phyloP scores from a whole-genome alignment of 2,113 vertebrate genomes.

The Triplophysa tibetana region DNA sequence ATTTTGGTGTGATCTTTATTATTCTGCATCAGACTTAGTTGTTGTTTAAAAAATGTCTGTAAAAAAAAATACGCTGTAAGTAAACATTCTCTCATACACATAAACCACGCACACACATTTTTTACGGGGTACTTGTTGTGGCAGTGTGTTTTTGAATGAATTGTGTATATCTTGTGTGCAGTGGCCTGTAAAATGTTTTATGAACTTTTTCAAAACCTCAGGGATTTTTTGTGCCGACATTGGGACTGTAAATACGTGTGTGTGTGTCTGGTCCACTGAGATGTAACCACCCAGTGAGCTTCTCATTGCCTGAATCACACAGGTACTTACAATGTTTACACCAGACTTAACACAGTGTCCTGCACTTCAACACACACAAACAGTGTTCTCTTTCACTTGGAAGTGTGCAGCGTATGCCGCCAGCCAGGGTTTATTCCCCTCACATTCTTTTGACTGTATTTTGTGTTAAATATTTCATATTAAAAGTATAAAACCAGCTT shows the following conservation, averaged over 20 bases:
- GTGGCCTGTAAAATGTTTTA: slow-evolving; percentile 44
- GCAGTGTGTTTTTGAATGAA: slow-evolving; percentile 19
- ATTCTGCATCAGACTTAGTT: too few species aligned
- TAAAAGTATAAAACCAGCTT: neutral
- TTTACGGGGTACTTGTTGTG: slow-evolving; percentile 2
- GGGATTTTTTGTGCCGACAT: slow-evolving; percentile 17
- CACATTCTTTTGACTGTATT: neutral
- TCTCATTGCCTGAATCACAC: neutral
- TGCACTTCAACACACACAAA: neutral
- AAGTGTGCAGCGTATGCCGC: neutral
- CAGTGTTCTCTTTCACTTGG: neutral
- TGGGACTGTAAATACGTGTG: slow-evolving; percentile 23
- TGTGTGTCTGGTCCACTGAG: slow-evolving; percentile 35
- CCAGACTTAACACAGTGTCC: neutral
- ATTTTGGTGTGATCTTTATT: too few species aligned
- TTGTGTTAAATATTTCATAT: neutral
- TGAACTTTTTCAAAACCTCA: slow-evolving; percentile 49
- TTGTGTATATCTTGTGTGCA: slow-evolving; percentile 21
- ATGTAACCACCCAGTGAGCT: slow-evolving; percentile 29
- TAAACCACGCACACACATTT: neutral
- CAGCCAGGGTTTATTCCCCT: neutral
- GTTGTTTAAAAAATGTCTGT: too few species aligned
- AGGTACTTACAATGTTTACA: slow-evolving; percentile 8
- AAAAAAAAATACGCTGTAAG: too few species aligned
- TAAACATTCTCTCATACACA: neutral